Conservation (phyloP, 2,113 vertebrate species). For the Solenodon paradoxus region DNA sequence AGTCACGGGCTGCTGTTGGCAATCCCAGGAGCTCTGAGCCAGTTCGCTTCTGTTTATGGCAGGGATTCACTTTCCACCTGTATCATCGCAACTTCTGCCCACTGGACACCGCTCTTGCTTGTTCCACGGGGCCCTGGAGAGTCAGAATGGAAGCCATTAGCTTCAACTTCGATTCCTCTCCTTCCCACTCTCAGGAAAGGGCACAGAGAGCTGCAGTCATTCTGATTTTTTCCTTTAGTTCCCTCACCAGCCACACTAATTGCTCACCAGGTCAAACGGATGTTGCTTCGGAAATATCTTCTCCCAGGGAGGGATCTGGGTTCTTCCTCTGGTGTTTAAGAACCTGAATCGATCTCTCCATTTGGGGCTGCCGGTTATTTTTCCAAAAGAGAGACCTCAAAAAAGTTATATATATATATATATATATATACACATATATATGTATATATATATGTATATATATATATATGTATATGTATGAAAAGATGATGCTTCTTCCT, state of each 20-base stretch:
- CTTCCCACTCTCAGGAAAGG: neutral
- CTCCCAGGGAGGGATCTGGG: neutral
- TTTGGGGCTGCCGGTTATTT: slow-evolving; percentile 10
- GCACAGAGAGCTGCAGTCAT: neutral
- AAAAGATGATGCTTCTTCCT: neutral
- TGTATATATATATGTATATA: too few species aligned
- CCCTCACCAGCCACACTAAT: neutral
- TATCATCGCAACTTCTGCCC: neutral
- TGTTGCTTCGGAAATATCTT: neutral
- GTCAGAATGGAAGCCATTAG: neutral
- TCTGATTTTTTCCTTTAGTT: neutral
- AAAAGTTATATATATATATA: too few species aligned
- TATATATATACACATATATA: too few species aligned
- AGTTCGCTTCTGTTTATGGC: too few species aligned
- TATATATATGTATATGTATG: too few species aligned
- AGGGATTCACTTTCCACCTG: neutral
- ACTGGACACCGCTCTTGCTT: neutral
- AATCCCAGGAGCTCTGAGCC: neutral
- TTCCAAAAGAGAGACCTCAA: slow-evolving; percentile 24
- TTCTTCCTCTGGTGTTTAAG: neutral
- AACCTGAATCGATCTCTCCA: neutral
- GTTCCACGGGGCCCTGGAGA: neutral
- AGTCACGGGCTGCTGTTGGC: accelerated
- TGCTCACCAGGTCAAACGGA: neutral
- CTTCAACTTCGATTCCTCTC: neutral